Percentiles rank a stretch among this genome's conserved stretches.
Conservation (phyloP, 2,113 vertebrate species). For the Ancistrus triradiatus region DNA sequence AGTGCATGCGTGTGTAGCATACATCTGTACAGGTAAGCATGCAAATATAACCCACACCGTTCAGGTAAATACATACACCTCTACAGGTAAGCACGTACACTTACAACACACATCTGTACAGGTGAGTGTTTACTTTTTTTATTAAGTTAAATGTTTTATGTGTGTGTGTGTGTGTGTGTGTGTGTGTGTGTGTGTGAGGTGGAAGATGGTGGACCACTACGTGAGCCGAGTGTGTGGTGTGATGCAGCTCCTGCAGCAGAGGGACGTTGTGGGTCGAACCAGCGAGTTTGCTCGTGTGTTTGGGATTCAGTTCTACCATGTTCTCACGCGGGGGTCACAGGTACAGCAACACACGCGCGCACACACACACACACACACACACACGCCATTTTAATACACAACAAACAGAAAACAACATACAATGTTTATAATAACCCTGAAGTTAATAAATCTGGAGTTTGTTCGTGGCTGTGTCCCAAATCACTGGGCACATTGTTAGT, state of each 20-base stretch:
- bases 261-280: conserved; percentile 90
- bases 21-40: too few relatives aligned
- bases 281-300: conserved; percentile 95
- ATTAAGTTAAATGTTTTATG: too few relatives aligned
- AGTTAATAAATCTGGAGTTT: too few relatives aligned
- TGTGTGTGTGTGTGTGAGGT: conserved; percentile 65
- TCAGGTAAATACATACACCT: conserved; percentile 82
- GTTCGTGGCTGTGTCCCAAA: too few relatives aligned
- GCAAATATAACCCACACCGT: too few relatives aligned
- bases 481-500: too few relatives aligned
- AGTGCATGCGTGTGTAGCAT: too few relatives aligned
- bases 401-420: background rate
- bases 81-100: conserved; percentile 74
- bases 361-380: background rate
- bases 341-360: conserved; percentile 35
- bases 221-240: conserved; percentile 80
- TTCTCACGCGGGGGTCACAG: conserved; percentile 90
- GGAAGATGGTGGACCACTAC: conserved; percentile 96
- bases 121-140: background rate
- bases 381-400: background rate
- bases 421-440: too few relatives aligned
- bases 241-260: conserved; percentile 85
- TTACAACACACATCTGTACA: background rate
- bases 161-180: conserved; percentile 9
- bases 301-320: conserved; percentile 96